These are phyloP conservation scores for Malthinus seriepunctatus DNA, from an alignment of 2,888 invertebrate genomes.

Conservation along the genomic window DNA sequence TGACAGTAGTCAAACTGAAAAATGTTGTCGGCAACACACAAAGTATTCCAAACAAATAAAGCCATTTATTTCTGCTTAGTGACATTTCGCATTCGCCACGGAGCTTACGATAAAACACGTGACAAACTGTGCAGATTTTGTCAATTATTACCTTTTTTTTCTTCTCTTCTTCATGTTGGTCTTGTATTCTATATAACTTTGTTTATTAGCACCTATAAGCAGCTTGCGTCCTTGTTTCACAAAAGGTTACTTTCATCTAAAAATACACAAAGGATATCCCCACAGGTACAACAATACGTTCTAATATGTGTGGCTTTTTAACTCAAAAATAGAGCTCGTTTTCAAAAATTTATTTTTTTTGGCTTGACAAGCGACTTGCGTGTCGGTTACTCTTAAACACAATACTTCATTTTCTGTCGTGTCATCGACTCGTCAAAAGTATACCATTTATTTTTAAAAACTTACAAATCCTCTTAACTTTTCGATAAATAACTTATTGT, in stretches of 20 bases:
- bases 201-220: conserved; percentile 28
- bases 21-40: conserved; percentile 36
- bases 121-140: conserved; percentile 47
- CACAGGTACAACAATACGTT: conserved; percentile 22
- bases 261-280: not conserved
- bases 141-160: conserved; percentile 45
- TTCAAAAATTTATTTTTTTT: conserved; percentile 16
- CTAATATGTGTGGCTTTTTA: conserved; percentile 29
- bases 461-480: conserved; percentile 10
- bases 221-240: conserved; percentile 28
- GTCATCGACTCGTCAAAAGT: conserved; percentile 25
- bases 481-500: not conserved
- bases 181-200: conserved; percentile 21
- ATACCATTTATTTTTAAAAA: conserved; percentile 12
- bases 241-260: conserved; percentile 20
- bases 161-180: conserved; percentile 28
- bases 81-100: conserved; percentile 55
- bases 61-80: conserved; percentile 56
- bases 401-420: conserved; percentile 29
- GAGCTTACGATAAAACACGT: conserved; percentile 51
- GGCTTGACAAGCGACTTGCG: conserved; percentile 21
- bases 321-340: conserved; percentile 23
- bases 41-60: conserved; percentile 46
- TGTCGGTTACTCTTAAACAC: conserved; percentile 21
- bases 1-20: conserved; percentile 26